Evolutionary conservation across 1,140 invertebrate species (phyloP).

Genomic region (Pygmarrhopalites habei): DNA sequence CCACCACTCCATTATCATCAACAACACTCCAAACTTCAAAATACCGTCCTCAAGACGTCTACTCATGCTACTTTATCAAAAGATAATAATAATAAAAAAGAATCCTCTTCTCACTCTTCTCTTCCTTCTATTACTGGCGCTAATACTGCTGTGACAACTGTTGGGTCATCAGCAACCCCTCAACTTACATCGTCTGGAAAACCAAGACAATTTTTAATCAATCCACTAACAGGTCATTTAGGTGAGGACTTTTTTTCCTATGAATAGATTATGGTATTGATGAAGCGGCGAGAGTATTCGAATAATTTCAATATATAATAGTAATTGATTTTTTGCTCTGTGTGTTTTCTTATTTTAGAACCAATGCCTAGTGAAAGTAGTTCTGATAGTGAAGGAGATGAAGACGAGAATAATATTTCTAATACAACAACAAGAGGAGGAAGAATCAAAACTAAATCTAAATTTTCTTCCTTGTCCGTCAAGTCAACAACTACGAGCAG

Average conservation of each 20-base stretch:
- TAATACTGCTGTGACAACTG: not conserved
- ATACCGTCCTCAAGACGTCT: constrained; percentile 14
- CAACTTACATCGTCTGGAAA: constrained; percentile 49
- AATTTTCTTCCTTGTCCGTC: not conserved
- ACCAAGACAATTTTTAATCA: constrained; percentile 63
- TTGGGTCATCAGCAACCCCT: not conserved
- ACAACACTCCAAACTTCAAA: constrained; percentile 18
- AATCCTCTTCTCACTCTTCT: not conserved
- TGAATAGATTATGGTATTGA: too few species aligned
- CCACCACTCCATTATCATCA: constrained; percentile 21
- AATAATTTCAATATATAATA: too few species aligned
- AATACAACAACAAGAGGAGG: not conserved
- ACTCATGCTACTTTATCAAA: not conserved
- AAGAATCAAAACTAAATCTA: not conserved
- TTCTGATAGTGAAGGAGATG: constrained; percentile 38
- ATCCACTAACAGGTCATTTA: constrained; percentile 77
- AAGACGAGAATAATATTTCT: constrained; percentile 11
- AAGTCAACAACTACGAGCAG: not conserved
- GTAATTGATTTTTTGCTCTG: too few species aligned
- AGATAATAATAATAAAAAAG: not conserved
- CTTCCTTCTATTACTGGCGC: too few species aligned
- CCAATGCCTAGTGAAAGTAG: constrained; percentile 59
- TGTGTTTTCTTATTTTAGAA: too few species aligned
- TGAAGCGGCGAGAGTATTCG: too few species aligned
- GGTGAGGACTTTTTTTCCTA: too few species aligned